Base-by-base conservation (phyloP, 2,113 vertebrate genomes). In the Strigops habroptila region DNA sequence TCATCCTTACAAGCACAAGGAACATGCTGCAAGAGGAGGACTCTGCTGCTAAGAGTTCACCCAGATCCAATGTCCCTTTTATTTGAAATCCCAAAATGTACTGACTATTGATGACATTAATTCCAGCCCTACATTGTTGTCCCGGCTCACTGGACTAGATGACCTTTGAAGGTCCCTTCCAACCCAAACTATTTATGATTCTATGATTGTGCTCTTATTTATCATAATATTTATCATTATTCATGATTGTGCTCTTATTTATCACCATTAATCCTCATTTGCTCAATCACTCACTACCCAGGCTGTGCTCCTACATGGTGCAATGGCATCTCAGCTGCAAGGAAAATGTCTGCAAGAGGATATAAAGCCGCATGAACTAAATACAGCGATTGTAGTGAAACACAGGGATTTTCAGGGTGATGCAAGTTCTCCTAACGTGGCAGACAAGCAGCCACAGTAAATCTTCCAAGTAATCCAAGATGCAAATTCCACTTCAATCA, bases 291-390 rank as follows among this genome's bases (percentile, higher is more conserved):
- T 9, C 52, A 57, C 27, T 27, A 9, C 37, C 55, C 27, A 5
- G 30, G 30, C 30, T 65, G 39, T 46, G 59, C n/a, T 82, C 59
- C 63, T 23, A 18, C 69, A 33, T 3, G 2, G 25, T 5, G 62
- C 28, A 2, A 49, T 59, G 21, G 25, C n/a, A 55, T 4, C 46
- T 48, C 62, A 64, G 60, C 76, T 37, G 15, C 35, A 18, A 18
- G 19, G 15, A n/a, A 46, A 48, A 41, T 0, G 0, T 9, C 57
- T 31, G 28, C 8, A 8, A 7, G 68, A 10, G 33, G 35, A 28
- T n/a, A 22, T 0, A 8, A 12, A 68, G 8, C 64, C 24, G 53
- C 75, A n/a, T 14, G 2, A 43, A 39, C 18, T 7, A 22, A 37
- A 49, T 0, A 5, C 2, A 3, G n/a, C 30, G 43, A 74, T 18